Base-by-base conservation (phyloP, 2,797 vertebrate genomes). In the Denticeps clupeoides region DNA sequence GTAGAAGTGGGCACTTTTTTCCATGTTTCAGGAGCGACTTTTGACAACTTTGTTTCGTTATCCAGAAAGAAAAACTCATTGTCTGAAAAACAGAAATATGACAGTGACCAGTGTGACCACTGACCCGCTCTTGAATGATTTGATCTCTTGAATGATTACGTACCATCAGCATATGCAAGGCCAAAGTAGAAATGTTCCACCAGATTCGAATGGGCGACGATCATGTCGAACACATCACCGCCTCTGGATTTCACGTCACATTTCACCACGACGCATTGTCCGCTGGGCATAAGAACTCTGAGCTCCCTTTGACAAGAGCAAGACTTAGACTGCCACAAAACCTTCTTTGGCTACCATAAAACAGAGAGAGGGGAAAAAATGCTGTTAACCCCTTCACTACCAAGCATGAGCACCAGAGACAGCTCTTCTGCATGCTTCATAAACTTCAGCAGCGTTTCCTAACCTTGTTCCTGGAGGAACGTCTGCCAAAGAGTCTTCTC, bases 41-140 rank as follows among this genome's bases (percentile, higher is more conserved):
- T 91, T 64, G 82, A 87, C 55, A 94, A 77, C 60, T 87, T 89
- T 16, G 81, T 86, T 10, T 91, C 85, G 8, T 79, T 80, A 55
- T 91, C 86, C 75, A 96, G 63, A 63, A 94, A 93, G 74, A 91
- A 91, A 63, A 88, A 91, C 65, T 94, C 89, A 64, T 87, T 81
- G 52, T 83, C 92, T 96, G 67, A 72, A 4, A 69, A 49, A 44
- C 7, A 49, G 29, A 35, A 7, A 33, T 8, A 31, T 31, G 28
- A n/a, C 11, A 10, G 26, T 27, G 27, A 10, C 9, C 9, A 27
- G 12, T 3, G 6, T 33, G 7, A 33, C 33, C 31, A 31, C 2
- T 18, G 9, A 7, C 8, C 19, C 9, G 13, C 16, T 10, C 33
- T 31, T 24, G 2, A 7, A 25, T 10, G 16, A 7, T 41, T 11